phyloP scores from a whole-genome alignment of 2,797 vertebrate genomes.

The Rachycentron canadum region DNA sequence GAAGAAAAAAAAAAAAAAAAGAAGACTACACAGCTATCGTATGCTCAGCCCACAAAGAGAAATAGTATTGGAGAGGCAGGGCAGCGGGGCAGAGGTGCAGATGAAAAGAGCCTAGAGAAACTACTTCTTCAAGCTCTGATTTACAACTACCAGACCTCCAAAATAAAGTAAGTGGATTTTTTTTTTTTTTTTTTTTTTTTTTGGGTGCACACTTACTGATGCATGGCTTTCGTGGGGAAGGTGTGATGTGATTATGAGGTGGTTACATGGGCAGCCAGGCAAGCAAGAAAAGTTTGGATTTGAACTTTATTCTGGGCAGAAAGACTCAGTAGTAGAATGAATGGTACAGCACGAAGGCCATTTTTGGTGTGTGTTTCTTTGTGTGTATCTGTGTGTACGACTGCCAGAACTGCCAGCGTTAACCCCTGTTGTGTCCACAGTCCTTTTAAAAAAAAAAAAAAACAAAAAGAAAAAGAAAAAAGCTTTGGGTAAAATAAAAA shows the following conservation, averaged over 20 bases:
- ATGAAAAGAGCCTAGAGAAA: conserved; percentile 79
- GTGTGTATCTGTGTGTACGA: conserved; percentile 8
- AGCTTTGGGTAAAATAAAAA: conserved; percentile 24
- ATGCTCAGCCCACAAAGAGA: conserved; percentile 82
- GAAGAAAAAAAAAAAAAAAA: conserved; percentile 39
- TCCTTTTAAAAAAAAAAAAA: conserved; percentile 8
- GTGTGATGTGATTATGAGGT: conserved; percentile 31
- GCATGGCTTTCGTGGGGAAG: conserved; percentile 7
- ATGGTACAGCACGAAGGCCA: conserved; percentile 27
- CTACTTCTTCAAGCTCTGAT: conserved; percentile 71
- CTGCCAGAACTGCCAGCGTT: conserved; percentile 18
- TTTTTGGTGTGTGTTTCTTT: conserved; percentile 13
- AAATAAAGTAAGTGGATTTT: conserved; percentile 81
- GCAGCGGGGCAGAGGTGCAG: conserved; percentile 76
- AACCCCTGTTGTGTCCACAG: background rate
- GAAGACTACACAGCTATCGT: conserved; percentile 74
- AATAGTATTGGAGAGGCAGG: conserved; percentile 76
- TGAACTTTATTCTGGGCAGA: conserved; percentile 11
- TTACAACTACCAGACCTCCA: conserved; percentile 82
- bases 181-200: conserved; percentile 27
- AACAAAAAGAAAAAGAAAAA: background rate
- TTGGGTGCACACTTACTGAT: conserved; percentile 34
- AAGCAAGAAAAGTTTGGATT: conserved; percentile 39
- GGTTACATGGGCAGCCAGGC: conserved; percentile 36
- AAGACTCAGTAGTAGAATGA: conserved; percentile 14